phyloP scores from a whole-genome alignment of 2,113 vertebrate genomes.

The Clarias macrocephalus region DNA sequence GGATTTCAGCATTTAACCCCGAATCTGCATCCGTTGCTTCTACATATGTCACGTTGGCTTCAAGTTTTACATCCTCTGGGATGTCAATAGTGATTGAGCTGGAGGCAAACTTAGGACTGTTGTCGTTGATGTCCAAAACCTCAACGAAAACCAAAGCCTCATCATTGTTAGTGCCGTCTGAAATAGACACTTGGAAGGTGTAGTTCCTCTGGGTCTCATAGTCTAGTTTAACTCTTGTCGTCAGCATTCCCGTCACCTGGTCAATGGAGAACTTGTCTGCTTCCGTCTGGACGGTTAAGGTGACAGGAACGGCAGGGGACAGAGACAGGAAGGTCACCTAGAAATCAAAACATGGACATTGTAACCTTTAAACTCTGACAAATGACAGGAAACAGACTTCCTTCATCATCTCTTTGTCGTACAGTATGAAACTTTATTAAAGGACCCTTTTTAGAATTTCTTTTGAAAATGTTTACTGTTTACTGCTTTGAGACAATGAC shows the following conservation, averaged over 20 bases:
- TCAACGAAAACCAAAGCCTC: constrained; percentile 63
- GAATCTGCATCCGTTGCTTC: constrained; percentile 66
- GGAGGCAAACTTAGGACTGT: constrained; percentile 67
- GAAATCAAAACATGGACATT: constrained; percentile 1
- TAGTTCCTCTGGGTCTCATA: constrained; percentile 67
- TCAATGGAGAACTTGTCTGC: constrained; percentile 65
- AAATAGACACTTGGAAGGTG: constrained; percentile 66
- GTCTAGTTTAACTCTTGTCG: constrained; percentile 67
- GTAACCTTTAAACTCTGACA: neutral
- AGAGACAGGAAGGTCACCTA: constrained; percentile 66
- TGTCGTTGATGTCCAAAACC: constrained; percentile 76
- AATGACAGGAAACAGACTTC: neutral
- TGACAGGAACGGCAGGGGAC: constrained; percentile 42
- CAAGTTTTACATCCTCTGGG: constrained; percentile 49
- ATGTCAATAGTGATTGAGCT: constrained; percentile 30
- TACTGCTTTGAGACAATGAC: too few relatives aligned
- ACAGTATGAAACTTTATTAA: neutral
- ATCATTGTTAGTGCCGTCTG: constrained; percentile 64
- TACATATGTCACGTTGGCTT: constrained; percentile 41
- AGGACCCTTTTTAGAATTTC: neutral
- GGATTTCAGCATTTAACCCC: constrained; percentile 72
- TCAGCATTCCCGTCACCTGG: constrained; percentile 57
- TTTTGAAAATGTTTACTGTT: neutral
- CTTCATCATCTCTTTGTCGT: neutral
- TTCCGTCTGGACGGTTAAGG: constrained; percentile 60